phyloP scores from a whole-genome alignment of 2,113 vertebrate species.

The Clarias gariepinus region DNA sequence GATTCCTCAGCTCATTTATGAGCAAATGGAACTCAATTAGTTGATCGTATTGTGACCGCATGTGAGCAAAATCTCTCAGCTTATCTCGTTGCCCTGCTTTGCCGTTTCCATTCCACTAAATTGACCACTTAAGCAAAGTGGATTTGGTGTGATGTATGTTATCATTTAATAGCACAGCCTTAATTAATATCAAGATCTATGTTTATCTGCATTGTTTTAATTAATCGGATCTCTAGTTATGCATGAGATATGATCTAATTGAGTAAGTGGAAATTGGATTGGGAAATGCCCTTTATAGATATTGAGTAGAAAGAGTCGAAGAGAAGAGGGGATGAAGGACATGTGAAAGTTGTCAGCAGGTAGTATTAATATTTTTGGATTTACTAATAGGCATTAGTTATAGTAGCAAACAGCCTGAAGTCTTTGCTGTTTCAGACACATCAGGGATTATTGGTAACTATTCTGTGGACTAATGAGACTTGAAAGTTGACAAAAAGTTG shows the following conservation, averaged over 20 bases:
- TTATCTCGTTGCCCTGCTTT: conserved; percentile 8
- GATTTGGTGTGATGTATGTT: background rate
- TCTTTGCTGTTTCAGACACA: background rate
- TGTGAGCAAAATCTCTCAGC: background rate
- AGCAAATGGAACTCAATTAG: background rate
- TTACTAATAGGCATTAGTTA: background rate
- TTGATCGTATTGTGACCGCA: conserved; percentile 27
- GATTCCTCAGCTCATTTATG: background rate
- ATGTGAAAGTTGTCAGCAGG: background rate
- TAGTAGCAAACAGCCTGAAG: no score
- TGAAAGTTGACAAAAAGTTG: no score
- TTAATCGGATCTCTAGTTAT: conserved; percentile 11
- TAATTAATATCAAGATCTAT: background rate
- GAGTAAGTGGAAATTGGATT: conserved; percentile 45
- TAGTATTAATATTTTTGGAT: background rate
- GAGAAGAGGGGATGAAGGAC: no score
- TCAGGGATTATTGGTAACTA: no score
- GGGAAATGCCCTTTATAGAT: background rate
- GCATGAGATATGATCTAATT: conserved; percentile 34
- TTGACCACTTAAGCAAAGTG: background rate
- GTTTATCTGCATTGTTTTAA: conserved; percentile 3
- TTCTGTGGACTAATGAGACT: no score
- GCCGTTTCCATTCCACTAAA: background rate
- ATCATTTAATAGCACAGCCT: conserved; percentile 7
- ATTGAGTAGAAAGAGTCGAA: no score